These are phyloP conservation scores for Rhorus exstirpatorius DNA, from an alignment of 2,888 invertebrate species.

Conservation along the genomic window DNA sequence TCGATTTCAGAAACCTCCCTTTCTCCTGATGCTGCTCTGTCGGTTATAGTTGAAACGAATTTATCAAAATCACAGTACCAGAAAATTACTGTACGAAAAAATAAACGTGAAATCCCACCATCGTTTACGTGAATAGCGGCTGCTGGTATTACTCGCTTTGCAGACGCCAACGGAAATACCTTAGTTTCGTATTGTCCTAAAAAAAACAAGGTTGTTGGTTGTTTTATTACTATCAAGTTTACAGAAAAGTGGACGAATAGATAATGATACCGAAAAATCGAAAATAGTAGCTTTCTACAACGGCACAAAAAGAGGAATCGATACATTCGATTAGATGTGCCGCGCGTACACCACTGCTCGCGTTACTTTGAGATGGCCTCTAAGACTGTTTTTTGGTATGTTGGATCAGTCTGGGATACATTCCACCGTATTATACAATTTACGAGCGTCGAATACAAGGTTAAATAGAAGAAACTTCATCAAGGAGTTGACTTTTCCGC, in stretches of 20 bases:
- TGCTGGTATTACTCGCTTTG: too few relatives aligned
- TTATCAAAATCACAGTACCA: slow-evolving; percentile 51
- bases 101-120: too few relatives aligned
- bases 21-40: slow-evolving; percentile 46
- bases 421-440: slow-evolving; percentile 63
- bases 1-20: slow-evolving; percentile 31
- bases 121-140: too few relatives aligned
- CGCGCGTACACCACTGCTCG: slow-evolving; percentile 61
- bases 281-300: slow-evolving; percentile 72
- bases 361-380: too few relatives aligned
- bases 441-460: too few relatives aligned
- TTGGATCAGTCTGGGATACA: slow-evolving; percentile 73
- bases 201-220: slow-evolving; percentile 62
- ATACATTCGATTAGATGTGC: slow-evolving; percentile 73
- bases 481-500: too few relatives aligned
- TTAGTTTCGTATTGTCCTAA: slow-evolving; percentile 66
- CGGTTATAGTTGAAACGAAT: slow-evolving; percentile 58
- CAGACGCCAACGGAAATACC: too few relatives aligned
- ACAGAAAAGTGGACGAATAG: slow-evolving; percentile 54
- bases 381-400: slow-evolving; percentile 72
- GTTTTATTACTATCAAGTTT: slow-evolving; percentile 67
- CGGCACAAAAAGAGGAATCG: slow-evolving; percentile 71
- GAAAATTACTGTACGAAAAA: too few relatives aligned
- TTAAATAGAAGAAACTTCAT: too few relatives aligned
- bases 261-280: slow-evolving; percentile 66